Evolutionary conservation across 2,113 vertebrate species (phyloP).

Genomic region (Alosa alosa): DNA sequence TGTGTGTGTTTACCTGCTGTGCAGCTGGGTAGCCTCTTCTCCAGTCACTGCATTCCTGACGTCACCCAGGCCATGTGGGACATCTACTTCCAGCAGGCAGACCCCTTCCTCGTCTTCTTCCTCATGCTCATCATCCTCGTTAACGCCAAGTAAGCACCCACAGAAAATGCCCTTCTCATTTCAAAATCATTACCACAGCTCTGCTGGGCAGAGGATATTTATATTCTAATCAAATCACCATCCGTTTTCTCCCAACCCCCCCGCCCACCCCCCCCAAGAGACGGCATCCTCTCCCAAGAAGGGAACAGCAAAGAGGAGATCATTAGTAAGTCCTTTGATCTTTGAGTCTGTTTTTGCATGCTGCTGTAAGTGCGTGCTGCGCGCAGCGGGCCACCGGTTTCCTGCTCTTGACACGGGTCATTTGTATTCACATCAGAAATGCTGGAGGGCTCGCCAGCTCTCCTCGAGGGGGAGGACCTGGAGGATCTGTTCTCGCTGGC

Average conservation of each 20-base stretch:
- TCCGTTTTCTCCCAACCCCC: conserved; percentile 1
- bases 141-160: conserved; percentile 88
- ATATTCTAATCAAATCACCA: background rate
- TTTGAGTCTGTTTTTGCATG: background rate
- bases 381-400: background rate
- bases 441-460: conserved; percentile 84
- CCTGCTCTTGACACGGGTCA: background rate
- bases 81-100: conserved; percentile 90
- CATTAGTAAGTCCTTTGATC: conserved; percentile 78
- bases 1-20: conserved; percentile 35
- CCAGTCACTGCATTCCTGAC: conserved; percentile 83
- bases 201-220: background rate
- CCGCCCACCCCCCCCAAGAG: conserved; percentile 78
- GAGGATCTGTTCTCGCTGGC: conserved; percentile 95
- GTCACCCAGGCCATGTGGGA: conserved; percentile 95
- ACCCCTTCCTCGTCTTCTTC: conserved; percentile 98
- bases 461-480: conserved; percentile 86
- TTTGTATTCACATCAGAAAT: conserved; percentile 62
- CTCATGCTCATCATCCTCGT: conserved; percentile 98
- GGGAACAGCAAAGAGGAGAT: conserved; percentile 83
- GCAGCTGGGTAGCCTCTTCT: conserved; percentile 92
- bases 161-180: background rate
- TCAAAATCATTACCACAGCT: background rate
- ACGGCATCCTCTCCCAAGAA: conserved; percentile 82
- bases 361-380: conserved; percentile 29